Conservation (phyloP, 2,888 invertebrate genomes). For the Meloe dianella region DNA sequence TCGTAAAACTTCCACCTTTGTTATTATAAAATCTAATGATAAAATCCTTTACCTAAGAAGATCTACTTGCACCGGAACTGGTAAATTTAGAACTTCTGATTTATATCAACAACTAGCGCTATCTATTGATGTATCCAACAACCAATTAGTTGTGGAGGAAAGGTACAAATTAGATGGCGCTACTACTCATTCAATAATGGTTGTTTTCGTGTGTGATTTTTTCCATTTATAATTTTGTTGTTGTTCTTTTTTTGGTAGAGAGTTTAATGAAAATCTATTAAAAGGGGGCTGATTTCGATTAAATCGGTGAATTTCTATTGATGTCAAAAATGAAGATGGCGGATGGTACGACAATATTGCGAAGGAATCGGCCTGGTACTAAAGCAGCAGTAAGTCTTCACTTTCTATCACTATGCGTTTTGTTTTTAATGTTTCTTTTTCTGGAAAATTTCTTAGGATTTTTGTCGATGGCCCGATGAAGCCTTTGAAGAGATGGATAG, state of each 20-base stretch:
- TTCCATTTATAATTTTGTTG: background rate
- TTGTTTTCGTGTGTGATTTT: background rate
- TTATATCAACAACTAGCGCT: background rate
- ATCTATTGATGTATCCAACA: background rate
- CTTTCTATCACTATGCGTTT: background rate
- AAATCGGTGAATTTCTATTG: conserved; percentile 15
- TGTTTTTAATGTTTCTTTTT: background rate
- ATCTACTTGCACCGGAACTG: conserved; percentile 6
- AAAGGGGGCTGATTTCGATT: background rate
- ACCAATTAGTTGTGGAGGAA: background rate
- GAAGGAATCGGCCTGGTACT: conserved; percentile 91
- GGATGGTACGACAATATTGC: conserved; percentile 79
- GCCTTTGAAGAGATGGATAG: conserved; percentile 99
- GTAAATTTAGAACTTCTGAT: conserved; percentile 13
- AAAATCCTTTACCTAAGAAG: conserved; percentile 10
- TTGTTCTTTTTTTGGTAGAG: too few species aligned
- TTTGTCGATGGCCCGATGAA: conserved; percentile 97
- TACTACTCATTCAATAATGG: background rate
- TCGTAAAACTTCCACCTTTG: background rate
- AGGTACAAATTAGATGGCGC: background rate
- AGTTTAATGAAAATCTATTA: background rate
- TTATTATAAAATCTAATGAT: conserved; percentile 5
- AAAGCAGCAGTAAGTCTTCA: conserved; percentile 75
- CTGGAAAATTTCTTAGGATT: conserved; percentile 72
- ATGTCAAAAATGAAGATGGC: conserved; percentile 78